These are phyloP conservation scores for Mongoloraphidia duomilia DNA, from an alignment of 2,888 invertebrate genomes.

Conservation along the genomic window DNA sequence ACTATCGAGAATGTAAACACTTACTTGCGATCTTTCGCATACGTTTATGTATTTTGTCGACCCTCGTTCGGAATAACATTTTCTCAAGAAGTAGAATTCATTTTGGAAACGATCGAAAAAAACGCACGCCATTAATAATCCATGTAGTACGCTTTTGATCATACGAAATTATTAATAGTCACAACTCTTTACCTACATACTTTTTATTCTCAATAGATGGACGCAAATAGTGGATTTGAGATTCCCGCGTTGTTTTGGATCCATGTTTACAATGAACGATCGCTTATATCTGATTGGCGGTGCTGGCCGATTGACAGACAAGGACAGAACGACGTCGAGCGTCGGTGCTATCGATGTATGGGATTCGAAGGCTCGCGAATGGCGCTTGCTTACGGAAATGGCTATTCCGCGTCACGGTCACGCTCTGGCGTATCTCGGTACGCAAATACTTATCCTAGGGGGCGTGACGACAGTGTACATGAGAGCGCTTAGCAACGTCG, in stretches of 20 bases:
- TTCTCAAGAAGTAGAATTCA: too few relatives aligned
- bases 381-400: constrained; percentile 45
- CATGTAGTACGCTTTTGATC: not conserved
- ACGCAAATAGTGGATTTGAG: constrained; percentile 38
- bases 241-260: constrained; percentile 39
- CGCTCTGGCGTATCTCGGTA: constrained; percentile 45
- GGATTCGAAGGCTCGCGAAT: constrained; percentile 38
- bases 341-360: constrained; percentile 44
- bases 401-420: constrained; percentile 51
- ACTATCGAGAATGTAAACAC: too few relatives aligned
- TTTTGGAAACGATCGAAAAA: too few relatives aligned
- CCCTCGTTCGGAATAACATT: too few relatives aligned
- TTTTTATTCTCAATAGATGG: constrained; percentile 32
- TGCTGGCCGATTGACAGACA: constrained; percentile 42
- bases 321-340: constrained; percentile 40
- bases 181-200: not conserved
- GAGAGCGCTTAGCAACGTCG: constrained; percentile 48
- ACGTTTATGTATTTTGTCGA: too few relatives aligned
- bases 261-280: constrained; percentile 38
- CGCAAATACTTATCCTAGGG: constrained; percentile 48
- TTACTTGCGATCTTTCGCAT: too few relatives aligned
- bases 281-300: constrained; percentile 52
- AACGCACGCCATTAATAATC: too few relatives aligned
- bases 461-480: constrained; percentile 50
- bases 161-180: not conserved